phyloP scores from a whole-genome alignment of 2,888 invertebrate genomes.

The Coleophora deauratella region DNA sequence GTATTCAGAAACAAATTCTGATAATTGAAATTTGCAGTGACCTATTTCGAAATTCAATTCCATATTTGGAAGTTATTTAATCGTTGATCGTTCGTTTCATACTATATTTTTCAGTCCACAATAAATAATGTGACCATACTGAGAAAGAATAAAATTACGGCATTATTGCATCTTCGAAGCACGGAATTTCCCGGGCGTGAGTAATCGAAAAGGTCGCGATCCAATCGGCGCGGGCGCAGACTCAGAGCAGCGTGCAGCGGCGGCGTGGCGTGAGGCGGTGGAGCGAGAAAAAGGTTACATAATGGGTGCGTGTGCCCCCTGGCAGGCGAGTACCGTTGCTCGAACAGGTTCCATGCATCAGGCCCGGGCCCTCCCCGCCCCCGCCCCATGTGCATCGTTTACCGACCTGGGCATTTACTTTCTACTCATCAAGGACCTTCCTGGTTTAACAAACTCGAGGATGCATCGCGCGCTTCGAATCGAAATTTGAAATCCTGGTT shows the following conservation, averaged over 20 bases:
- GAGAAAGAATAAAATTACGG: too few relatives aligned
- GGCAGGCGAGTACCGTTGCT: constrained; percentile 60
- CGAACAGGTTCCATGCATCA: constrained; percentile 60
- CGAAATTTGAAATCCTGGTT: neutral
- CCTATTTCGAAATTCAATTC: too few relatives aligned
- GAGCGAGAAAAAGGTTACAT: constrained; percentile 65
- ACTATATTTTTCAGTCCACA: too few relatives aligned
- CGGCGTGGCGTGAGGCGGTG: constrained; percentile 28
- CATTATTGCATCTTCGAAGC: too few relatives aligned
- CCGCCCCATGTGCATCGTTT: constrained; percentile 33
- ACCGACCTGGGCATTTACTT: constrained; percentile 58
- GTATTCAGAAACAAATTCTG: too few relatives aligned
- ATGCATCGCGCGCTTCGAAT: neutral
- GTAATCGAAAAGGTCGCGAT: constrained; percentile 12
- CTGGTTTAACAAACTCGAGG: constrained; percentile 30
- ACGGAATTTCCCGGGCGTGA: neutral
- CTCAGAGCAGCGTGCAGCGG: too few relatives aligned
- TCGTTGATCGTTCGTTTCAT: too few relatives aligned
- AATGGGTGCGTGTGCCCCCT: constrained; percentile 61
- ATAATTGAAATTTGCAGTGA: too few relatives aligned
- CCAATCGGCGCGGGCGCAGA: constrained; percentile 1
- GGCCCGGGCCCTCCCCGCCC: constrained; percentile 20
- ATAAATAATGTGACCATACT: too few relatives aligned
- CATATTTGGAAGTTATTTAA: too few relatives aligned
- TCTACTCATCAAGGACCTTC: constrained; percentile 67